Conservation (phyloP, 2,113 vertebrate genomes). For the Hiodon tergisus region DNA sequence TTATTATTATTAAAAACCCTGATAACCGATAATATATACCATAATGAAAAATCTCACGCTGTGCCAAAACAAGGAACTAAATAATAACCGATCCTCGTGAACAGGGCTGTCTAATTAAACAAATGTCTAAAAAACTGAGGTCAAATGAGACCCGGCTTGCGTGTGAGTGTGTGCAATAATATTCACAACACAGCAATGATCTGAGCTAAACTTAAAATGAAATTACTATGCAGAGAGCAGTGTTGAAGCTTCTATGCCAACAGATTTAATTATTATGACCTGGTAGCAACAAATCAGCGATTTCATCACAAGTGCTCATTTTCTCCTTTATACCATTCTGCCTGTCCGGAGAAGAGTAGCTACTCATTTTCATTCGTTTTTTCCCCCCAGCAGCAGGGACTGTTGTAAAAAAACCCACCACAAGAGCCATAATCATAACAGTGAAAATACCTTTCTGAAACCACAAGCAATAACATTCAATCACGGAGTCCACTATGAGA, state of each 20-base stretch:
- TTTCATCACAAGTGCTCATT: slow-evolving; percentile 16
- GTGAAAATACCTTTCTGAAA: slow-evolving; percentile 13
- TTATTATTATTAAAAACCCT: not conserved
- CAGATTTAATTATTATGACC: slow-evolving; percentile 37
- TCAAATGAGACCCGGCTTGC: not conserved
- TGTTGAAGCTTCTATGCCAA: slow-evolving; percentile 13
- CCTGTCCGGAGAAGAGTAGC: slow-evolving; percentile 10
- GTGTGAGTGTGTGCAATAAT: not conserved
- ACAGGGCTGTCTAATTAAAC: no score
- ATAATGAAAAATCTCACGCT: no score
- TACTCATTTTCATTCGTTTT: slow-evolving; percentile 8
- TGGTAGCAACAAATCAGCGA: slow-evolving; percentile 20
- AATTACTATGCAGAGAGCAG: slow-evolving; percentile 30
- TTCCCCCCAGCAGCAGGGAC: not conserved
- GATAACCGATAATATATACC: no score
- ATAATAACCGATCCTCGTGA: no score
- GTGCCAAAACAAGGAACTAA: no score
- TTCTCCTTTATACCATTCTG: slow-evolving; percentile 4
- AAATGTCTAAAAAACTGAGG: not conserved
- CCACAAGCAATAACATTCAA: slow-evolving; percentile 20
- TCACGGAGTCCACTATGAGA: not conserved
- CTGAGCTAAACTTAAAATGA: slow-evolving; percentile 20
- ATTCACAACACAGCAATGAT: not conserved
- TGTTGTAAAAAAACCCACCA: slow-evolving; percentile 14
- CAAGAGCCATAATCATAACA: slow-evolving; percentile 18